Base-by-base conservation (phyloP, 2,888 invertebrate genomes). In the Synergus itoensis region DNA sequence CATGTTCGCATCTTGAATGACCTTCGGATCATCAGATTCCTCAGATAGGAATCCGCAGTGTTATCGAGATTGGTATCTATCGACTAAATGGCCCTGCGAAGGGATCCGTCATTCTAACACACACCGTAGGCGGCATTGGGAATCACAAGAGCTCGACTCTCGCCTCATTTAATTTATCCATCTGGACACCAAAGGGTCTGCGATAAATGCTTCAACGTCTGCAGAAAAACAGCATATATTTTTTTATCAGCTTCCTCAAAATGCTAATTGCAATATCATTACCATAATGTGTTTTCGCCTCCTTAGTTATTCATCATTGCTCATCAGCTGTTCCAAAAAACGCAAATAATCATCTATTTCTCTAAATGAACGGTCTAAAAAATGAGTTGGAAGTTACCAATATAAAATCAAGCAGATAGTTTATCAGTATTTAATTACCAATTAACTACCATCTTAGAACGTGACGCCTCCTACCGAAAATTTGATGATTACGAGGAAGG, bases 41-140 rank as follows among this genome's bases (percentile, higher is more conserved):
- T 41, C 76, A 80, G 84, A 84, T 81, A 83, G 84, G 80, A 81
- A 83, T 84, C 84, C 83, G 79, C 79, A 77, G 83, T 73, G 69
- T 67, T 82, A 86, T 86, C 85, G 83, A 89, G 90, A 90, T 90
- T 84, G 82, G 86, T 91, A 91, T 91, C 90, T 89, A 83, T 85
- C 84, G 86, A 86, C 90, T 89, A 90, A 89, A 90, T 88, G 88
- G 88, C 86, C 86, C 86, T 86, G 80, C 84, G 82, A 81, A 87
- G 84, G 89, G 88, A 91, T 91, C 87, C 87, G 89, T 91, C 90
- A 91, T 91, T 90, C 90, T 89, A 88, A 88, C 90, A 88, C 90
- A 90, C 90, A 88, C 90, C 89, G 78, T 81, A 82, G 81, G 85
- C 83, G 83, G 85, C 79, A 77, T 80, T 80, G 79, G 76, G 65